A percentile compares a stretch with the other conserved stretches of the same genome.
Conservation (phyloP, 2,888 invertebrate species). For the Strigamia crassipes region DNA sequence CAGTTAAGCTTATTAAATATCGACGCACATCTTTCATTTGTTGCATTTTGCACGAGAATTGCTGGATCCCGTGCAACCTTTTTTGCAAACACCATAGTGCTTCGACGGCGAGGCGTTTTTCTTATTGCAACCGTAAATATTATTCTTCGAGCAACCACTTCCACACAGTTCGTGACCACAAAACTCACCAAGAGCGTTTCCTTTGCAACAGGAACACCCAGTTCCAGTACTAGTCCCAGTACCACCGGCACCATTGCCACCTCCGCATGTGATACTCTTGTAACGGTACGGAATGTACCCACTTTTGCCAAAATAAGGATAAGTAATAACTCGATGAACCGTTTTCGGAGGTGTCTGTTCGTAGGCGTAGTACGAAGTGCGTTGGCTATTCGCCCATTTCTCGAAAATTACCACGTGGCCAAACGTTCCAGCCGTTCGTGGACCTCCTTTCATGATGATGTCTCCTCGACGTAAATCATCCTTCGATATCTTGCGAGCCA, state of each 20-base stretch:
- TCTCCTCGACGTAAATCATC: neutral
- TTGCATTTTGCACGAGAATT: neutral
- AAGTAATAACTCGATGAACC: neutral
- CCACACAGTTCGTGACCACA: neutral
- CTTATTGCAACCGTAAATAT: neutral
- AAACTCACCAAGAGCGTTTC: neutral
- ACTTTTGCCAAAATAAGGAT: neutral
- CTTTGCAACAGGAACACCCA: neutral
- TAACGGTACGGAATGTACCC: neutral
- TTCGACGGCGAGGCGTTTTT: neutral
- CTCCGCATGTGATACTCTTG: neutral
- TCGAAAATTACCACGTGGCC: neutral
- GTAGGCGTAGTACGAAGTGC: neutral
- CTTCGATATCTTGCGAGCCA: neutral
- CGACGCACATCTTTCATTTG: neutral
- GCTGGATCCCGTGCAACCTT: neutral
- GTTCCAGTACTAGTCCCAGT: neutral
- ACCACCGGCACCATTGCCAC: neutral
- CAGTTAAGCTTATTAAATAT: no score
- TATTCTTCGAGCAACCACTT: neutral
- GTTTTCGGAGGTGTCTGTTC: neutral
- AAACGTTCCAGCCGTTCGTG: neutral
- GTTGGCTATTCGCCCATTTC: neutral
- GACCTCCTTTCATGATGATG: neutral
- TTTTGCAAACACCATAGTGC: neutral